Base-by-base conservation (phyloP, 2,113 vertebrate genomes). In the Elgaria multicarinata region DNA sequence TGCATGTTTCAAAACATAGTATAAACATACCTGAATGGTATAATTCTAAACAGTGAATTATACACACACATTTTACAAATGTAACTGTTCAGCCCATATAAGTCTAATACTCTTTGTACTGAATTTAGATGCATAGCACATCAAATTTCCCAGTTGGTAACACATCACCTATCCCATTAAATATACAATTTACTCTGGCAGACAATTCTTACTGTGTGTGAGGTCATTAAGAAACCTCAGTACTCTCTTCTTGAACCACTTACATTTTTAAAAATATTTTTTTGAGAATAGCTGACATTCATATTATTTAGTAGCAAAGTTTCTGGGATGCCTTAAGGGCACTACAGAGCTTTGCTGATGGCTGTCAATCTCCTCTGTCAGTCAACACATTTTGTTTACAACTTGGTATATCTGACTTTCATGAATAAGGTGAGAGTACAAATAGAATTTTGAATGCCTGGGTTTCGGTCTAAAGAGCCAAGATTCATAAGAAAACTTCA, bases 221-320 rank as follows among this genome's bases (percentile, higher is more conserved):
- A 33, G 86, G 28, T 82, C 50, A n/a, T 66, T 75, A 78, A 62
- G n/a, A 84, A 88, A 87, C 39, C 58, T 87, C 69, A 90, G 22
- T 31, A 79, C 26, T 76, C 8, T 13, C 5, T 62, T 24, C 58
- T 55, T 33, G 42, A 58, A 75, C 58, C 2, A 18, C 50, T 80
- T 85, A 50, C 53, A 36, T 36, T 39, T n/a, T n/a, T n/a, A n/a
- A n/a, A n/a, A n/a, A n/a, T n/a, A n/a, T n/a, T n/a, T 82, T 90
- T 87, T 90, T n/a, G 39, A 86, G 6, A 1, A 72, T 78, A 85
- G 13, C 18, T 86, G 85, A 83, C 72, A 87, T 39, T 39, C 53
- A 28, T 6, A 58, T 88, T 86, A 72, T 88, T 86, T 66, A 88
- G 79, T 36, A 66, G 31, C 13, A 80, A 87, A 78, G 46, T 76